A percentile compares a stretch with the other conserved stretches of the same genome.
phyloP scores from a whole-genome alignment of 2,113 vertebrate species.

The Hemichromis elongatus region DNA sequence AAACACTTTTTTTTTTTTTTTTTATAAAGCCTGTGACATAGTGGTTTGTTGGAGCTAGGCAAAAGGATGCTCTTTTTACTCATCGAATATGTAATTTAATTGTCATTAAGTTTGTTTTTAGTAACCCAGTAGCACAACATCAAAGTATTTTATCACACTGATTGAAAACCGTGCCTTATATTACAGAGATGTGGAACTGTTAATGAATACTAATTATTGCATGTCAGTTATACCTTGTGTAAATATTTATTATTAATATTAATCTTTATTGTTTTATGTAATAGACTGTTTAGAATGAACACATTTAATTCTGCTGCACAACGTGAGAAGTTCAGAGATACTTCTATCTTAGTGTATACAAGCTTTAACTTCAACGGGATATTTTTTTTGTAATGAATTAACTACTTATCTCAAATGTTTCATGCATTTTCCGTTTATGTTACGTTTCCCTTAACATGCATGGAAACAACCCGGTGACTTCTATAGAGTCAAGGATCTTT shows the following conservation, averaged over 20 bases:
- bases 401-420: background rate
- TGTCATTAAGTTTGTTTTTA: background rate
- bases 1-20: background rate
- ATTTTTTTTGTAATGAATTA: rapidly evolving
- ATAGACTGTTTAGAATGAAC: background rate
- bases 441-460: background rate
- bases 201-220: background rate
- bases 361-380: background rate
- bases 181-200: background rate
- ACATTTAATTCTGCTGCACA: background rate
- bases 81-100: background rate
- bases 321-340: background rate
- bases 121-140: background rate
- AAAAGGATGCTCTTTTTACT: background rate
- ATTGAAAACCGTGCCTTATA: background rate
- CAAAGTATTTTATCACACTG: background rate
- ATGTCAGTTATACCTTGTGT: background rate
- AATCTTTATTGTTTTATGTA: background rate
- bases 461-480: background rate
- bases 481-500: background rate
- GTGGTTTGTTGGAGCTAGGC: rapidly evolving
- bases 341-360: background rate
- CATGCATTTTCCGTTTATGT: rapidly evolving
- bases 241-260: no score
- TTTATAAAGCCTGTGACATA: background rate